Evolutionary conservation across 2,888 invertebrate genomes (phyloP).

Genomic region (Lagria hirta): DNA sequence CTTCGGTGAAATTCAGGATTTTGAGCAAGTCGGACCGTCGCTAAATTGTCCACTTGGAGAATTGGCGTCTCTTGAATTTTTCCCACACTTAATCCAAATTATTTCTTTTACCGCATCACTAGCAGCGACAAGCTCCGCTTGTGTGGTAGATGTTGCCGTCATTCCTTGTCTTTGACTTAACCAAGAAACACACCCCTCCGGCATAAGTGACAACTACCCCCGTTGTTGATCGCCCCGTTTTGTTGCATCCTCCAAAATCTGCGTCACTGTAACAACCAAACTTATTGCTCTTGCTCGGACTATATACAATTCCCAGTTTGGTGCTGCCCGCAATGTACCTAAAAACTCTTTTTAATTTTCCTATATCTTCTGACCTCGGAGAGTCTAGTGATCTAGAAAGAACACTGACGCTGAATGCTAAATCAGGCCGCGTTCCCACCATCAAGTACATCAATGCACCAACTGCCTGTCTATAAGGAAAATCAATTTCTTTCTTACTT

Average conservation of each 20-base stretch:
- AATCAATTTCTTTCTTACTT: conserved; percentile 27
- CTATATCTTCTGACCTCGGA: conserved; percentile 3
- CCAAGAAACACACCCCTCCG: conserved; percentile 10
- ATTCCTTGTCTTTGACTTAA: conserved; percentile 12
- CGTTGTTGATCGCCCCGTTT: conserved; percentile 17
- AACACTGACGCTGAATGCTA: conserved; percentile 27
- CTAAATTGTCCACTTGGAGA: conserved; percentile 11
- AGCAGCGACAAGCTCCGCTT: conserved; percentile 15
- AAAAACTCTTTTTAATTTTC: conserved; percentile 24
- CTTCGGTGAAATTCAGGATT: conserved; percentile 12
- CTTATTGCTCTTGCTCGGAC: no score
- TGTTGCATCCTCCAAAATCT: conserved; percentile 16
- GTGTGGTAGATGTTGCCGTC: conserved; percentile 15
- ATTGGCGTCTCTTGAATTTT: neutral
- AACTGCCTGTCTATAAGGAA: conserved; percentile 30
- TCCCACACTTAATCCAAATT: conserved; percentile 17
- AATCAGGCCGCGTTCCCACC: conserved; percentile 27
- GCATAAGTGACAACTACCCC: conserved; percentile 10
- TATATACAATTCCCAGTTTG: conserved; percentile 2
- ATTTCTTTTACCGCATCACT: conserved; percentile 11
- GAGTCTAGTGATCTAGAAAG: neutral
- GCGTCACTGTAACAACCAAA: conserved; percentile 14
- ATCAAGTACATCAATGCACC: conserved; percentile 29
- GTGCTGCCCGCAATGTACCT: conserved; percentile 3
- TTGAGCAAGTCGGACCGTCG: conserved; percentile 6